Percentiles rank a stretch among this genome's conserved stretches.
Evolutionary conservation across 2,113 vertebrate genomes (phyloP).

Genomic region (Lonchura striata): DNA sequence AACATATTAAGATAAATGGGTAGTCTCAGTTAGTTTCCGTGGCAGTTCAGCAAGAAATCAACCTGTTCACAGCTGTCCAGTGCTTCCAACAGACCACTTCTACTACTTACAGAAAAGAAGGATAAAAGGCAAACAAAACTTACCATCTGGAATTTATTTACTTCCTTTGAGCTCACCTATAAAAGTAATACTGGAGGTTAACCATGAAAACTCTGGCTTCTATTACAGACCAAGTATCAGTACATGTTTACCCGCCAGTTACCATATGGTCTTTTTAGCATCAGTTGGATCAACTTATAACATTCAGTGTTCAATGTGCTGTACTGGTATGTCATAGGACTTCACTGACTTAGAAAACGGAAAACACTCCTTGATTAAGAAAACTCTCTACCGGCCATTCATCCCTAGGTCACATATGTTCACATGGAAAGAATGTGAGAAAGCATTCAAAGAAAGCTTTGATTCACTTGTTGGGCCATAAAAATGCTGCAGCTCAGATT

Average conservation of each 20-base stretch:
- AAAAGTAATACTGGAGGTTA: conserved; percentile 35
- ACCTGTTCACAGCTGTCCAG: neutral
- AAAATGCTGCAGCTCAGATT: neutral
- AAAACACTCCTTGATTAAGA: neutral
- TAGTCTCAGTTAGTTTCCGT: neutral
- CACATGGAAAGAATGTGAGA: neutral
- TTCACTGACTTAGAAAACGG: neutral
- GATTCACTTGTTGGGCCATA: neutral
- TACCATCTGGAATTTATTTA: conserved; percentile 99
- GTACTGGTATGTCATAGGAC: neutral
- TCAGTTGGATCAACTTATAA: neutral
- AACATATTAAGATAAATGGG: neutral
- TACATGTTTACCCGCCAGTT: neutral
- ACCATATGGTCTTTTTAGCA: neutral
- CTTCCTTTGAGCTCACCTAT: conserved; percentile 96
- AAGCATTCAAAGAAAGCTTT: neutral
- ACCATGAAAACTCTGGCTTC: neutral
- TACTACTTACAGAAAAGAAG: neutral
- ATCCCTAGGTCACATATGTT: neutral
- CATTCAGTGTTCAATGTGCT: neutral
- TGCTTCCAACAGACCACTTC: neutral
- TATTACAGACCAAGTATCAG: neutral
- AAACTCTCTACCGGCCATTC: neutral
- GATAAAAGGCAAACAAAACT: conserved; percentile 51
- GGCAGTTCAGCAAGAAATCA: neutral